Base-by-base conservation (phyloP, 2,888 invertebrate species). In the Erebia epiphron region DNA sequence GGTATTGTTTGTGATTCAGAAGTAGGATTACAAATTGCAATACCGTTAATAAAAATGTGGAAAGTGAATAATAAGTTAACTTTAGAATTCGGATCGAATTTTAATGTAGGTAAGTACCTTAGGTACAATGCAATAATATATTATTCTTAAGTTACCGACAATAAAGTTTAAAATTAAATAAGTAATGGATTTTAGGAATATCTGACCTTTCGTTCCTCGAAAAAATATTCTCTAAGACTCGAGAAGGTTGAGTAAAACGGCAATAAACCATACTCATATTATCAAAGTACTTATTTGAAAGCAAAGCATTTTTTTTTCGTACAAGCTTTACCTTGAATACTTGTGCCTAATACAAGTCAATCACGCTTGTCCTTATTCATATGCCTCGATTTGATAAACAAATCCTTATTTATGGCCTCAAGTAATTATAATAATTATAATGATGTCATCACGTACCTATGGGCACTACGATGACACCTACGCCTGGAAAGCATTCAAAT, bases 401-500 rank as follows among this genome's bases (percentile, higher is more conserved):
- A 69, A 68, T 64, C 72, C 74, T 57, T 72, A 52, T 58, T 64
- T 57, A 58, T 67, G n/a, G n/a, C 43, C 35, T 60, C 56, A 49
- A 57, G 10, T 13, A 41, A 69, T 75, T 57, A 57, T 21, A 57
- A 57, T 54, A 2, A 68, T 74, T 68, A 61, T 70, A 76, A 76
- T 77, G 76, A 74, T 76, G 74, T 69, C 75, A 76, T 71, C 67
- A 68, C 75, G 75, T 79, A 79, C 54, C 52, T 16, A 11, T 78
- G 73, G 35, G 11, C 74, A 62, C 73, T 54, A 65, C 62, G 78
- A 73, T 76, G 73, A 73, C 80, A 75, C 86, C 84, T 79, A 87
- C 87, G 79, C 81, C 68, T 76, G 81, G 77, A 83, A 84, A 83
- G 75, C 81, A 86, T 89, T 83, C 83, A 79, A 81, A 85, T 83